Evolutionary conservation across 2,888 invertebrate genomes (phyloP).

Genomic region (Mellilla xanthometata): DNA sequence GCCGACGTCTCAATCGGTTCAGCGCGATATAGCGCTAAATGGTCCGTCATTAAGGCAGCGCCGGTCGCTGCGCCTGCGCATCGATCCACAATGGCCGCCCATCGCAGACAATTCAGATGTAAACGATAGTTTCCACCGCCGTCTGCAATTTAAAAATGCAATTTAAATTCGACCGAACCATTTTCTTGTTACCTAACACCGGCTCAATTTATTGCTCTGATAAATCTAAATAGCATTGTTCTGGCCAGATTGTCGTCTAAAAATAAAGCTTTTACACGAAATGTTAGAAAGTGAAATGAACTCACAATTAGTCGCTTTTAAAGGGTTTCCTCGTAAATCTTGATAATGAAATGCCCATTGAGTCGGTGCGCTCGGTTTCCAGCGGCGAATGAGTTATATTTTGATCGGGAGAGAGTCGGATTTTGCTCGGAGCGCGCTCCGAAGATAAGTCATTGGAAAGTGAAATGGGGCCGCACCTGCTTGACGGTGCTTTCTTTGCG

Average conservation of each 20-base stretch:
- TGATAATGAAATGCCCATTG: constrained; percentile 68
- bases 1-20: constrained; percentile 59
- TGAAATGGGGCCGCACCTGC: constrained; percentile 79
- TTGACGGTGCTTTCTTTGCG: constrained; percentile 76
- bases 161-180: constrained; percentile 14
- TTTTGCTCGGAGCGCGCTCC: constrained; percentile 39
- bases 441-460: constrained; percentile 76
- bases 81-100: constrained; percentile 48
- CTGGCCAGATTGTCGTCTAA: constrained; percentile 17
- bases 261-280: constrained; percentile 45
- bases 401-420: constrained; percentile 40
- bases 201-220: constrained; percentile 7
- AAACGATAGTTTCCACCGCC: constrained; percentile 40
- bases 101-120: constrained; percentile 54
- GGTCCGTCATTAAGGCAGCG: constrained; percentile 62
- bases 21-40: constrained; percentile 57
- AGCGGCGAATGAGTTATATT: constrained; percentile 39
- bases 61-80: constrained; percentile 38
- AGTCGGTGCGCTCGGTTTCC: constrained; percentile 34
- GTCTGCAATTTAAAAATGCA: constrained; percentile 20
- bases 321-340: constrained; percentile 76
- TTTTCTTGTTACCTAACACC: constrained; percentile 4
- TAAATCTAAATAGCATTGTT: constrained; percentile 14
- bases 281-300: constrained; percentile 62
- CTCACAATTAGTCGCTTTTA: constrained; percentile 69